Base-by-base conservation (phyloP, 2,113 vertebrate species). In the Odocoileus virginianus region DNA sequence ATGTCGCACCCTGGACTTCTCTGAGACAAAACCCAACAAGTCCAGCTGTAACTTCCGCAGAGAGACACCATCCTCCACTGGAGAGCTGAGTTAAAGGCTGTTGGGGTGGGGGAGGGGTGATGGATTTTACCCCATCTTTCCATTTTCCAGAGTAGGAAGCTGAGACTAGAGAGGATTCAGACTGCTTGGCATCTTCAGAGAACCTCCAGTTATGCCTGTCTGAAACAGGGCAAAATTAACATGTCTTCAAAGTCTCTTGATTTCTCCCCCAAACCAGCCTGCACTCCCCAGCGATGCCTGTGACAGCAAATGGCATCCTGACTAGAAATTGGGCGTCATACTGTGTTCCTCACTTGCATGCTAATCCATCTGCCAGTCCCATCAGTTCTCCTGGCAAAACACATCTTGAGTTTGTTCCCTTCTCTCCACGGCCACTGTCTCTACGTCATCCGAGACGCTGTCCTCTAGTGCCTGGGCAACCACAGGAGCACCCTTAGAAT, bases 141-240 rank as follows among this genome's bases (percentile, higher is more conserved):
- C 85, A 74, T 16, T 86, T 64, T 45, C 45, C 47, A 60, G 43
- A 74, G 33, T 67, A 89, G 5, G 33, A 78, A 14, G 6, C 57
- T 64, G 76, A 91, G 89, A 40, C 15, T 6, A 7, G 2, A 23
- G 54, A 43, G 9, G 6, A 47, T 64, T 86, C 30, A 52, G 52
- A 40, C 23, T 43, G 9, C 64, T 67, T 61, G n/a, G 55, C 47
- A 58, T 87, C 91, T 82, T 89, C 83, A 92, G 91, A 58, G 36
- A 61, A 43, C 9, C 28, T 82, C 14, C 6, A 47, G 36, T 71
- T 79, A 27, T 27, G 21, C 27, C 67, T 55, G 43, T 84, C 74
- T 55, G 61, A 84, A 90, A 90, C 28, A 50, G 5, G 27, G 4
- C 3, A 89, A 55, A 93, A 87, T 93, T 12, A 40, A 21, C 33